A percentile compares a stretch with the other conserved stretches of the same genome.
These are phyloP conservation scores for Sparidentex hasta DNA, from an alignment of 2,797 vertebrate genomes.

Conservation along the genomic window DNA sequence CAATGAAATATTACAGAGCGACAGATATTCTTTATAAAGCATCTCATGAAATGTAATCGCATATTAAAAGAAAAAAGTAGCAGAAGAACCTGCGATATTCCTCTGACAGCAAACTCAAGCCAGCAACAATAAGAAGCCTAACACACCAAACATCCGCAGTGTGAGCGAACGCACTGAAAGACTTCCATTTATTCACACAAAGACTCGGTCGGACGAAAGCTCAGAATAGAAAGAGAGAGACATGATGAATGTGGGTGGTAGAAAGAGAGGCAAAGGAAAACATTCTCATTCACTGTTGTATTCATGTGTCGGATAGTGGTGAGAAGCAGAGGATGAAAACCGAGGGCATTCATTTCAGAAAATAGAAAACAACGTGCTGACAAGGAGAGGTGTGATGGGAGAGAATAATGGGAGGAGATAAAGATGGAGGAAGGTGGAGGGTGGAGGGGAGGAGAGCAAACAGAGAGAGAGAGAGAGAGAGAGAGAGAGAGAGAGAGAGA, in stretches of 20 bases:
- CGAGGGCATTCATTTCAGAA: constrained; percentile 40
- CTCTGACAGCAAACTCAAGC: too few species aligned
- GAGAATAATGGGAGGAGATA: constrained; percentile 34
- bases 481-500: background rate
- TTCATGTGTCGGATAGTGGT: constrained; percentile 10
- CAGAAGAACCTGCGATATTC: background rate
- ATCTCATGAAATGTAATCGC: background rate
- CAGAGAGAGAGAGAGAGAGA: background rate
- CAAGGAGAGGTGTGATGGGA: constrained; percentile 13
- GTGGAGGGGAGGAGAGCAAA: background rate
- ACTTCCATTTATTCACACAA: background rate
- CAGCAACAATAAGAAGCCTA: too few species aligned
- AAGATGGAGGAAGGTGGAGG: background rate
- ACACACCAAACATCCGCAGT: constrained; percentile 3
- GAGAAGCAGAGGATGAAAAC: constrained; percentile 10
- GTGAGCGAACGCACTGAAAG: background rate
- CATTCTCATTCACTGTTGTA: background rate
- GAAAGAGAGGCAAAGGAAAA: constrained; percentile 9
- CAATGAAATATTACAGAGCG: constrained; percentile 24
- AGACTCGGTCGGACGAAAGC: background rate
- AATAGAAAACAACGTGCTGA: constrained; percentile 40
- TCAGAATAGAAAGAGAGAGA: constrained; percentile 1
- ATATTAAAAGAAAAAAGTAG: background rate
- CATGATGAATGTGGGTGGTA: background rate
- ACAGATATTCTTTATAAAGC: constrained; percentile 12